A percentile compares a stretch with the other conserved stretches of the same genome.
Conservation (phyloP, 2,888 invertebrate genomes). For the Parelbella ahira region DNA sequence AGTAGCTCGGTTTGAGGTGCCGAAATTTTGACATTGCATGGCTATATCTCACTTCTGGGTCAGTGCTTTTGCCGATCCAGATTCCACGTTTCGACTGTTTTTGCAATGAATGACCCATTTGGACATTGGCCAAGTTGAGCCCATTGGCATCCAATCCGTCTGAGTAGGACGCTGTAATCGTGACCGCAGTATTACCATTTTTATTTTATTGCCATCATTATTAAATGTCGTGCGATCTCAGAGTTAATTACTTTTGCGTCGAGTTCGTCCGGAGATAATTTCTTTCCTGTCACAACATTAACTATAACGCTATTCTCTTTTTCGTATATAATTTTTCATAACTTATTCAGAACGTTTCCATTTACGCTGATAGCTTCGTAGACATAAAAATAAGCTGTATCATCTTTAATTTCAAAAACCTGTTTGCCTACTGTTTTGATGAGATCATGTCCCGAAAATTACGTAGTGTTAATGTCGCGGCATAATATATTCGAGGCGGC, state of each 20-base stretch:
- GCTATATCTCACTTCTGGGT: slow-evolving; percentile 26
- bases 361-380: too few relatives aligned
- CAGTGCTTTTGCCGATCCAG: slow-evolving; percentile 22
- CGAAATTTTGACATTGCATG: slow-evolving; percentile 24
- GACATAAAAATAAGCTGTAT: neutral
- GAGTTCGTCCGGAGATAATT: slow-evolving; percentile 15
- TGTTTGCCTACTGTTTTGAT: slow-evolving; percentile 10
- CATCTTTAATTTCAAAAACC: slow-evolving; percentile 18
- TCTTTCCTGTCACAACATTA: slow-evolving; percentile 18
- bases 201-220: slow-evolving; percentile 14
- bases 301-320: neutral
- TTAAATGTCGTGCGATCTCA: slow-evolving; percentile 19
- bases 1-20: slow-evolving; percentile 15
- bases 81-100: slow-evolving; percentile 24
- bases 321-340: too few relatives aligned
- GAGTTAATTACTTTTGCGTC: slow-evolving; percentile 23
- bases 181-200: slow-evolving; percentile 20
- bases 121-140: slow-evolving; percentile 22
- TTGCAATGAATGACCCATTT: slow-evolving; percentile 23
- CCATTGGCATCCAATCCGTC: slow-evolving; percentile 25
- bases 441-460: slow-evolving; percentile 24
- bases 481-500: slow-evolving; percentile 26
- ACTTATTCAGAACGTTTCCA: too few relatives aligned
- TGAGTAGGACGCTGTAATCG: slow-evolving; percentile 21
- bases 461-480: slow-evolving; percentile 20